Evolutionary conservation across 2,888 invertebrate genomes (phyloP), one percentile per base, ranked within the genome.

Genomic region (Noctuana brunneofusca): DNA sequence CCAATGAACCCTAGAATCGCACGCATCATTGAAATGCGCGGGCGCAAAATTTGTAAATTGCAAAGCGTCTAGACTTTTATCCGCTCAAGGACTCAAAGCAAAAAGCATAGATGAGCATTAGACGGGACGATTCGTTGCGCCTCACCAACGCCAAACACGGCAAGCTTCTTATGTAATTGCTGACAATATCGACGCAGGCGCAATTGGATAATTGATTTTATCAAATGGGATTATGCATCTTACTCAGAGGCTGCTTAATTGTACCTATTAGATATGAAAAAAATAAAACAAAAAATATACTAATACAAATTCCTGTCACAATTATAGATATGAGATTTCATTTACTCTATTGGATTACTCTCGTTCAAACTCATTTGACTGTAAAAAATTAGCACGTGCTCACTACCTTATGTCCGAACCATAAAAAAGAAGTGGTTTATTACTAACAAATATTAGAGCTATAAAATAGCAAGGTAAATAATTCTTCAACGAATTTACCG

Each of bases 11-110:
- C 76, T 71, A 71, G 77, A 71, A 80, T 82, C 81, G 76, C 84
- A 84, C 81, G 80, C 79, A 86, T 85, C 82, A 88, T 88, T 89
- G 79, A 80, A 82, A 89, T 89, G 85, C 89, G 82, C 81, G 78
- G 77, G 77, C 86, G 83, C 86, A 83, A 83, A 86, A 86, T 87
- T 81, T 82, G 83, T 81, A 87, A 88, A 87, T 86, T 80, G 80
- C 80, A 81, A 83, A 81, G 69, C 74, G 87, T 87, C 89, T 87
- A 88, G 87, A 86, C 85, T 83, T 81, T 79, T 83, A 80, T 80
- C 74, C 75, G 77, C 80, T 83, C 84, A 86, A 87, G 83, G 83
- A 80, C 79, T 78, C 67, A 30, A 52, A 68, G 72, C 78, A 79
- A 80, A 82, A 80, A 74, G 76, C 74, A 75, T 79, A 74, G 78